Evolutionary conservation across 53 echinoderm and acorn worm genomes (phyloP).

Genomic region (Apostichopus leukothele): DNA sequence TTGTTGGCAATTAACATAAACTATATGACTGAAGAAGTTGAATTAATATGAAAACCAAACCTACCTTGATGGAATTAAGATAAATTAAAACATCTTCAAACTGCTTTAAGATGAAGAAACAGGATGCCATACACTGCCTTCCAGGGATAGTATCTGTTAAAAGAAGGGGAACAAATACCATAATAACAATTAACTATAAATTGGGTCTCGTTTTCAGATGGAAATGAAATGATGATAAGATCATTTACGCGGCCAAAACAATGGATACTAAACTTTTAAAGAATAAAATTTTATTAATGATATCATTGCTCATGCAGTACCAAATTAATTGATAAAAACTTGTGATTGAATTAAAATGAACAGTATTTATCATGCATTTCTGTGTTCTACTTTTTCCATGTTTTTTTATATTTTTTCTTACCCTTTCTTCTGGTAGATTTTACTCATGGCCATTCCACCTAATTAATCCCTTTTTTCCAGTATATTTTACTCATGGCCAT

Average conservation of each 20-base stretch:
- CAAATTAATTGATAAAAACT: too few relatives aligned
- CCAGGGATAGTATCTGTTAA: slow-evolving; percentile 92
- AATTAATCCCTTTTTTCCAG: too few relatives aligned
- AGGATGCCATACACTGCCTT: slow-evolving; percentile 96
- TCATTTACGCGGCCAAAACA: not conserved
- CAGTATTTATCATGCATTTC: too few relatives aligned
- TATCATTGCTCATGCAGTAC: too few relatives aligned
- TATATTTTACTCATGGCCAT: too few relatives aligned
- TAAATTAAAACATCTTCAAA: slow-evolving; percentile 99
- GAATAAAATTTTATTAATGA: not conserved
- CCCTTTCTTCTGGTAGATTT: too few relatives aligned
- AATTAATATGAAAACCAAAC: not conserved
- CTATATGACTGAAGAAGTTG: too few relatives aligned
- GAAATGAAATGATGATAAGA: not conserved
- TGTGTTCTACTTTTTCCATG: too few relatives aligned
- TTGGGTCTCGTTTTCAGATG: not conserved
- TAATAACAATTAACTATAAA: not conserved
- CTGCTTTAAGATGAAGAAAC: slow-evolving; percentile 95
- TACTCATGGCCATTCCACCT: too few relatives aligned
- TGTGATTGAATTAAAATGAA: too few relatives aligned
- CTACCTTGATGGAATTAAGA: slow-evolving; percentile 98
- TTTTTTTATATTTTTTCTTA: too few relatives aligned
- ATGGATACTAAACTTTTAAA: not conserved
- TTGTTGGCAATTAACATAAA: too few relatives aligned
- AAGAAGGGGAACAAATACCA: not conserved